phyloP scores from a whole-genome alignment of 2,888 invertebrate species.

The Leptinotarsa haldemani region DNA sequence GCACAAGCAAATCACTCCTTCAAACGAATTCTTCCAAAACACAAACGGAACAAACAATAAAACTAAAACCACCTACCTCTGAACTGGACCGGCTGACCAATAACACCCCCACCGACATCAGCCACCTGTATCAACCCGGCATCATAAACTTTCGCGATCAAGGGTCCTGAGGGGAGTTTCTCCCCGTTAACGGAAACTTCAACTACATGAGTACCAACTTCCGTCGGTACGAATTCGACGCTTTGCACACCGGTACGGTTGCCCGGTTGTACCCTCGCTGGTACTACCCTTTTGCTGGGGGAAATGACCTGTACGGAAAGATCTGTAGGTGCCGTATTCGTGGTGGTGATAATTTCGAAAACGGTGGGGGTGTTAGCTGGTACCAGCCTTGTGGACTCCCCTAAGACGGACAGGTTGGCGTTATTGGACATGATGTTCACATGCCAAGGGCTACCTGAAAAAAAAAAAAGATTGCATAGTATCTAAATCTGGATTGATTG shows the following conservation, averaged over 20 bases:
- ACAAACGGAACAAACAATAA: neutral
- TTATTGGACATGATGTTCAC: constrained; percentile 89
- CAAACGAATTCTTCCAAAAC: constrained; percentile 18
- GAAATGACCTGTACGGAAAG: constrained; percentile 79
- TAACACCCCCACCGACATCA: constrained; percentile 92
- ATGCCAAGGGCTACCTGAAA: constrained; percentile 93
- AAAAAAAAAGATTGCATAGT: constrained; percentile 39
- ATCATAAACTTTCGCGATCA: constrained; percentile 95
- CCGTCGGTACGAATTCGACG: constrained; percentile 91
- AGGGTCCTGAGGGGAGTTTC: constrained; percentile 88
- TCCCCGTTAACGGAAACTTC: constrained; percentile 90
- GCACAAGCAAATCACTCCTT: neutral
- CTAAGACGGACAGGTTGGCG: constrained; percentile 79
- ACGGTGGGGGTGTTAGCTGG: constrained; percentile 90
- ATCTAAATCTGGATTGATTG: neutral
- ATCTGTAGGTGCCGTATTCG: constrained; percentile 69
- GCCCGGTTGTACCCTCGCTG: constrained; percentile 85
- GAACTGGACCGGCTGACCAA: constrained; percentile 97
- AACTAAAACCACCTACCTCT: constrained; percentile 74
- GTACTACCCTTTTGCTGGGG: constrained; percentile 86
- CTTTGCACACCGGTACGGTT: constrained; percentile 81
- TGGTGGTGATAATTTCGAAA: constrained; percentile 85
- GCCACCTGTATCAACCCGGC: constrained; percentile 93
- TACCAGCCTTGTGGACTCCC: constrained; percentile 89
- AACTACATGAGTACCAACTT: constrained; percentile 94